Conservation (phyloP, 2,888 invertebrate genomes). For the Sicus ferrugineus region DNA sequence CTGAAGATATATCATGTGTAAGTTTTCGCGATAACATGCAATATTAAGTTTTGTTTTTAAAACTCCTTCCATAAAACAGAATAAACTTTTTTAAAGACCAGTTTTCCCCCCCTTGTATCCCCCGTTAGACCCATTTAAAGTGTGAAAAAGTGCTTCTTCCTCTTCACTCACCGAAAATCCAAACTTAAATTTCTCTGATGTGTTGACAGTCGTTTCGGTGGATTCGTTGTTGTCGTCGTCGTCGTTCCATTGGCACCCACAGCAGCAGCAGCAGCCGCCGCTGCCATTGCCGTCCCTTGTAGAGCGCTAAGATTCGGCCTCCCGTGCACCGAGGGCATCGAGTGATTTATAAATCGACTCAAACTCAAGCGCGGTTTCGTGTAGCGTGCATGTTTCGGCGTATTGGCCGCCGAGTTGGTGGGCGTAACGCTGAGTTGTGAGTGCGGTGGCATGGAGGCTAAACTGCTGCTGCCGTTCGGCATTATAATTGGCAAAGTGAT, state of each 20-base stretch:
- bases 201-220: slow-evolving; percentile 64
- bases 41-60: too few species aligned
- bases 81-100: too few species aligned
- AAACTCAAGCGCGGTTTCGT: slow-evolving; percentile 62
- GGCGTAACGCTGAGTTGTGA: slow-evolving; percentile 13
- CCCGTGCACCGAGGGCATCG: slow-evolving; percentile 65
- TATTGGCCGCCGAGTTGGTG: slow-evolving; percentile 58
- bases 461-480: slow-evolving; percentile 51
- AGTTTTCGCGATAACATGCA: too few species aligned
- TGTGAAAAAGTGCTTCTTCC: too few species aligned
- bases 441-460: slow-evolving; percentile 46
- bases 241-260: slow-evolving; percentile 39
- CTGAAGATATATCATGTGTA: too few species aligned
- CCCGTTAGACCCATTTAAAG: too few species aligned
- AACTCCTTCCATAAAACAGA: too few species aligned
- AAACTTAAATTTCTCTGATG: slow-evolving; percentile 90
- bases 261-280: slow-evolving; percentile 3
- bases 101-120: too few species aligned
- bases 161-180: slow-evolving; percentile 85
- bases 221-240: slow-evolving; percentile 46
- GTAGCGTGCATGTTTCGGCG: slow-evolving; percentile 61
- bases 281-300: slow-evolving; percentile 27
- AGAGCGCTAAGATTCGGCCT: slow-evolving; percentile 57
- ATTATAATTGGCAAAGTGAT: slow-evolving; percentile 58
- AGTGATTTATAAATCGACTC: slow-evolving; percentile 62